Percentiles rank a stretch among this genome's conserved stretches.
phyloP scores from a whole-genome alignment of 2,113 vertebrate species.

The Ornithorhynchus anatinus region DNA sequence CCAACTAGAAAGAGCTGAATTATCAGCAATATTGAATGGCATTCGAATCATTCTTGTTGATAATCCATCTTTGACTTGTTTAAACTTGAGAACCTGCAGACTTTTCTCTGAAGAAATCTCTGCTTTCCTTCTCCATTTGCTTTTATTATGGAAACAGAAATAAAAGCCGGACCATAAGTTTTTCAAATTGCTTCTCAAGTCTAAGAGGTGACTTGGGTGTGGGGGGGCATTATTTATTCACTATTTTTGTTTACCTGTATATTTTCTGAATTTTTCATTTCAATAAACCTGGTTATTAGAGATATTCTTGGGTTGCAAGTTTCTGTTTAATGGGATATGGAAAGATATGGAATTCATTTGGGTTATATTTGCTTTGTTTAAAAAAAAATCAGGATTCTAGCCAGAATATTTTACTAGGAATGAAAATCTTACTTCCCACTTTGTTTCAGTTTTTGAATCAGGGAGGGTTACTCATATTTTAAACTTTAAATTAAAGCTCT shows the following conservation, averaged over 20 bases:
- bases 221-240: neutral
- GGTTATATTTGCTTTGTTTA: too few species aligned
- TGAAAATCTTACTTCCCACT: too few species aligned
- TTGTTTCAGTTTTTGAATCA: too few species aligned
- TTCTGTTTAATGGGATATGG: conserved; percentile 31
- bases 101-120: too few species aligned
- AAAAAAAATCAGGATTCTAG: too few species aligned
- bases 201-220: neutral
- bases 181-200: neutral
- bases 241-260: neutral
- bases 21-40: neutral
- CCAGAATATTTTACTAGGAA: too few species aligned
- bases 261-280: neutral
- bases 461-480: too few species aligned
- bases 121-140: neutral
- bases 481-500: too few species aligned
- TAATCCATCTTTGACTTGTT: neutral
- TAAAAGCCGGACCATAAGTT: too few species aligned
- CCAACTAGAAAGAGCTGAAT: neutral
- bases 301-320: neutral
- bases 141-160: neutral
- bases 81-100: neutral
- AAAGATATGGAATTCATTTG: too few species aligned
- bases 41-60: rapidly evolving
- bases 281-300: conserved; percentile 32